Conservation (phyloP, 2,888 invertebrate species). For the Drosophila anomalipes region DNA sequence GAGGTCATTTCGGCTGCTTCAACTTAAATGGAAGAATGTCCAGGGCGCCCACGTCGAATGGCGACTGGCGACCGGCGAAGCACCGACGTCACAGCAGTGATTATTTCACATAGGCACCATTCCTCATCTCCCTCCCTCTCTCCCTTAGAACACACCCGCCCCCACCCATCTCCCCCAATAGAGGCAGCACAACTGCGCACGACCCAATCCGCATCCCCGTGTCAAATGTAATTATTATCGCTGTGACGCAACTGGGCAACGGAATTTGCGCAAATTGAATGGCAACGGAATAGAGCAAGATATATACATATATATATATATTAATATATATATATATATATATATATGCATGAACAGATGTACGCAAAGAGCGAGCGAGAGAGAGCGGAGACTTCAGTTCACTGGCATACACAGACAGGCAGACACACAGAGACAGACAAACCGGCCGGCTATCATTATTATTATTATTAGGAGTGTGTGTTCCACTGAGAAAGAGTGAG, state of each 20-base stretch:
- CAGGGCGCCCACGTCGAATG: conserved; percentile 28
- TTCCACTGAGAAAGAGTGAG: neutral
- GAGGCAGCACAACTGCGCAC: conserved; percentile 46
- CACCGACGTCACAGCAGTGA: conserved; percentile 56
- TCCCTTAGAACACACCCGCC: neutral
- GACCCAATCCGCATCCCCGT: conserved; percentile 43
- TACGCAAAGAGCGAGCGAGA: neutral
- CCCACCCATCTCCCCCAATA: neutral
- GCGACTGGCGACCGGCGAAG: conserved; percentile 1
- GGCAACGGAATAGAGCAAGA: conserved; percentile 42
- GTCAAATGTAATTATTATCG: conserved; percentile 65
- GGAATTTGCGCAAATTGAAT: conserved; percentile 73
- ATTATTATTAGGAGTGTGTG: conserved; percentile 4
- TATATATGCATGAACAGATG: conserved; percentile 7
- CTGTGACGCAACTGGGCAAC: conserved; percentile 71
- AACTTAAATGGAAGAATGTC: neutral
- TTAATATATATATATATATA: too few relatives aligned
- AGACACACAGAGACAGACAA: conserved; percentile 8
- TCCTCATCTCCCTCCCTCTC: neutral
- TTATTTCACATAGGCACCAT: conserved; percentile 33
- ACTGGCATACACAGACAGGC: conserved; percentile 5
- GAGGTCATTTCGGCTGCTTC: conserved; percentile 4
- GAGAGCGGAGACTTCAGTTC: conserved; percentile 1
- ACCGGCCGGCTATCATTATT: conserved; percentile 25
- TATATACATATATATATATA: neutral